phyloP scores from a whole-genome alignment of 2,888 invertebrate species.

The Metallyticus violacea region DNA sequence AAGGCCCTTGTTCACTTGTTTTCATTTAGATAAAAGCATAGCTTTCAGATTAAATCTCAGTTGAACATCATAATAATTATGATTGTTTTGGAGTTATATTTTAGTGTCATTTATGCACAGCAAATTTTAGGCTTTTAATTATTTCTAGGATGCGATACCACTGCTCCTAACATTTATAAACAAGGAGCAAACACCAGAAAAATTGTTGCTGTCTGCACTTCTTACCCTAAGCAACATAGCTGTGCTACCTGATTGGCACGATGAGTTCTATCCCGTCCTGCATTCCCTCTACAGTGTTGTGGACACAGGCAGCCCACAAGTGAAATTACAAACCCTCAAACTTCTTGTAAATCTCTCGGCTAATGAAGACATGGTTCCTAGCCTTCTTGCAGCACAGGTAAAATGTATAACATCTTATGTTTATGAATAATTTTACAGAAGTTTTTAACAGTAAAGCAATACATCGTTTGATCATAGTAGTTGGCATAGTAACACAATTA shows the following conservation, averaged over 20 bases:
- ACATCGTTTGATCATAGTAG: no score
- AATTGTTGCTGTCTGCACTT: conserved; percentile 49
- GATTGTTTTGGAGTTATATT: background rate
- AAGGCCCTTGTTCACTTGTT: background rate
- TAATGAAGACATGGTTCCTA: conserved; percentile 57
- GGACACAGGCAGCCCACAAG: conserved; percentile 44
- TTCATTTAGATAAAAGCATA: no score
- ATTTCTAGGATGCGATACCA: conserved; percentile 49
- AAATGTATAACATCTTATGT: background rate
- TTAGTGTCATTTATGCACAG: no score
- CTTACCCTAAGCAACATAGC: conserved; percentile 55
- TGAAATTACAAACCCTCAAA: conserved; percentile 53
- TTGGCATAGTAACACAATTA: no score
- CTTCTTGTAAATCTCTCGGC: conserved; percentile 58
- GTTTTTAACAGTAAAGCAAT: no score
- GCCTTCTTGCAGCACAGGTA: conserved; percentile 57
- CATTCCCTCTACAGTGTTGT: conserved; percentile 49
- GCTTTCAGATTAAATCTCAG: background rate
- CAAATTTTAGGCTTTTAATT: background rate
- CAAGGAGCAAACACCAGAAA: conserved; percentile 44
- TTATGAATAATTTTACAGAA: no score
- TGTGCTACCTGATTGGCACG: conserved; percentile 49
- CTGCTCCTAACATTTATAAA: conserved; percentile 47
- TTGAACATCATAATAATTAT: background rate
- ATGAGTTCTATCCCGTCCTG: conserved; percentile 49